phyloP scores from a whole-genome alignment of 2,888 invertebrate genomes.

The Leptothorax acervorum region DNA sequence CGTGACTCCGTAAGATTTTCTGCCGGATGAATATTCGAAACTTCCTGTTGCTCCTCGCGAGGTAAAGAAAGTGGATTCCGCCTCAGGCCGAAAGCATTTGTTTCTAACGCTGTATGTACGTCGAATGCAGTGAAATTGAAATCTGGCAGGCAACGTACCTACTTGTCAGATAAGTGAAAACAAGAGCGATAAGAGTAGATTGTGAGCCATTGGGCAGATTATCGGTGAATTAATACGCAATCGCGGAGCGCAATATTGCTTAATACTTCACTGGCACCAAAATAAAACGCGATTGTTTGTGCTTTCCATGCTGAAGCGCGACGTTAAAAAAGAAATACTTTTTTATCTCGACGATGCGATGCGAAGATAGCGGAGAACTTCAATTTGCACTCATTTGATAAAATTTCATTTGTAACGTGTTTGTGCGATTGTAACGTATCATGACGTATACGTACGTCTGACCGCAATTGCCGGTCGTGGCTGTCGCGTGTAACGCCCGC shows the following conservation, averaged over 20 bases:
- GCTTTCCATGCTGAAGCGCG: not conserved
- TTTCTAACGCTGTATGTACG: not conserved
- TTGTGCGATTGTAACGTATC: not conserved
- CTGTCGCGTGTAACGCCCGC: too few species aligned
- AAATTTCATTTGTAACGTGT: not conserved
- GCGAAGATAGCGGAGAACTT: not conserved
- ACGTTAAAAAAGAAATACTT: not conserved
- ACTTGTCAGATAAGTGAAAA: slow-evolving; percentile 9
- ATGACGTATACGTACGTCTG: not conserved
- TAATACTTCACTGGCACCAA: slow-evolving; percentile 1
- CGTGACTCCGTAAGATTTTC: slow-evolving; percentile 30
- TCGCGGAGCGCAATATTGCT: not conserved
- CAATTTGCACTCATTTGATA: not conserved
- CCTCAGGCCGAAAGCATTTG: slow-evolving; percentile 19
- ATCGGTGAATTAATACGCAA: slow-evolving; percentile 4
- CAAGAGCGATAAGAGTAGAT: not conserved
- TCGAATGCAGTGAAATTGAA: slow-evolving; percentile 14
- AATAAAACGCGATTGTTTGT: not conserved
- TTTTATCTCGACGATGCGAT: not conserved
- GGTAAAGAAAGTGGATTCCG: slow-evolving; percentile 46
- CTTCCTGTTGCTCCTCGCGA: slow-evolving; percentile 18
- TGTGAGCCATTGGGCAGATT: not conserved
- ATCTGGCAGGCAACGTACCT: not conserved
- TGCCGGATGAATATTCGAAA: slow-evolving; percentile 43
- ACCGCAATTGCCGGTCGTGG: not conserved